A percentile compares a stretch with the other conserved stretches of the same genome.
These are phyloP conservation scores for Temnothorax unifasciatus DNA, from an alignment of 2,888 invertebrate species.

Conservation along the genomic window DNA sequence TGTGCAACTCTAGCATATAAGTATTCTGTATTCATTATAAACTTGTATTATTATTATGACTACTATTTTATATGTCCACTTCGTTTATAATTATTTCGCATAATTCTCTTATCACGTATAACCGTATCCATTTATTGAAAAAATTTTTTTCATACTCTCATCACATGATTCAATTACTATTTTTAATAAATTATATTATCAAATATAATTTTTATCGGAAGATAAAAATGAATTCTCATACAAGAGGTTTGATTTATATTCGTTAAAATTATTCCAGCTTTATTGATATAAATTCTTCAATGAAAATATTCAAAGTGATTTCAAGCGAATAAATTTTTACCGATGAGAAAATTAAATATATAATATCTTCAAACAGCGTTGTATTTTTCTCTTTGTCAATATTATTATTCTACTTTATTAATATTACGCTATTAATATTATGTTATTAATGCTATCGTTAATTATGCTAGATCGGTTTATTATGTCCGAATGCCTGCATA, in stretches of 20 bases:
- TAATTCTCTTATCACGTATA: neutral
- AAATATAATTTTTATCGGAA: neutral
- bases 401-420: neutral
- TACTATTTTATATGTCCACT: neutral
- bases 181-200: neutral
- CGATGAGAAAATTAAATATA: neutral
- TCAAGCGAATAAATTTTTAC: neutral
- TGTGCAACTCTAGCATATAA: neutral
- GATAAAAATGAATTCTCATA: neutral
- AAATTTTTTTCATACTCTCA: neutral
- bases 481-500: neutral
- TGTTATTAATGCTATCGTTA: neutral
- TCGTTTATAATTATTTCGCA: neutral
- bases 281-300: neutral
- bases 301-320: neutral
- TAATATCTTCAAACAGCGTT: neutral
- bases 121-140: neutral
- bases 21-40: neutral
- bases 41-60: neutral
- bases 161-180: slow-evolving; percentile 4
- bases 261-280: neutral
- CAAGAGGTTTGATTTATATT: neutral
- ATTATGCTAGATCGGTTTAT: neutral
- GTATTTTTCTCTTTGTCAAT: neutral
- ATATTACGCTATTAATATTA: neutral